Percentiles rank a stretch among this genome's conserved stretches.
These are phyloP conservation scores for Capra hircus DNA, from an alignment of 2,113 vertebrate genomes.

Conservation along the genomic window DNA sequence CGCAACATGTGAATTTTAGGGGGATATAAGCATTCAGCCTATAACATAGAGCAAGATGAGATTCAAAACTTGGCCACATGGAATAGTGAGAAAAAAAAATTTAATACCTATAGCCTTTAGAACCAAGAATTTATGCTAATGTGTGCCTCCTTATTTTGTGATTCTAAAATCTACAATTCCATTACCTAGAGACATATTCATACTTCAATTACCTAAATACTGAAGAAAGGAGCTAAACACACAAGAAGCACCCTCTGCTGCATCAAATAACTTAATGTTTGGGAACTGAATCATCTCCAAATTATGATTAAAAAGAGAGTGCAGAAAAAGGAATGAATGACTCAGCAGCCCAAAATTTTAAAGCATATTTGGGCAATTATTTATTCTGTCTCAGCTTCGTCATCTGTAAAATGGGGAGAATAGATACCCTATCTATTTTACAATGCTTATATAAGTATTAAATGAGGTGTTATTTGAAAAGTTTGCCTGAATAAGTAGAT, in stretches of 20 bases:
- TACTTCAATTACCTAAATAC: slow-evolving; percentile 42
- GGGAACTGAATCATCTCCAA: slow-evolving; percentile 36
- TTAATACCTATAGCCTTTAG: background rate
- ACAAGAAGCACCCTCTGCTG: slow-evolving; percentile 22
- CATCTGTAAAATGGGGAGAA: background rate
- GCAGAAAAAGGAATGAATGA: slow-evolving; percentile 40
- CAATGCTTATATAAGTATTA: background rate
- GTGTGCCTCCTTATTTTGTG: background rate
- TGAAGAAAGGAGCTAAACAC: background rate
- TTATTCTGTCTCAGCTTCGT: background rate
- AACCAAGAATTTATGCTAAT: background rate
- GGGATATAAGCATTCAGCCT: background rate
- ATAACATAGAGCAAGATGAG: background rate
- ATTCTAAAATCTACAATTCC: slow-evolving; percentile 3
- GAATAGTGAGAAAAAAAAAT: background rate
- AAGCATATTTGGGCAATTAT: background rate
- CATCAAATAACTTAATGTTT: slow-evolving; percentile 46
- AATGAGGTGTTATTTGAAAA: background rate
- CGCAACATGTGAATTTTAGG: background rate
- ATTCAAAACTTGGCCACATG: background rate
- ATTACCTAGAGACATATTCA: background rate
- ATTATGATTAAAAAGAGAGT: slow-evolving; percentile 61
- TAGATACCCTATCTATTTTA: background rate
- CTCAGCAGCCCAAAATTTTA: background rate
- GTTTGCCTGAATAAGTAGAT: background rate